Conservation (phyloP, 1,140 invertebrate species). For the Tyrophagus putrescentiae region DNA sequence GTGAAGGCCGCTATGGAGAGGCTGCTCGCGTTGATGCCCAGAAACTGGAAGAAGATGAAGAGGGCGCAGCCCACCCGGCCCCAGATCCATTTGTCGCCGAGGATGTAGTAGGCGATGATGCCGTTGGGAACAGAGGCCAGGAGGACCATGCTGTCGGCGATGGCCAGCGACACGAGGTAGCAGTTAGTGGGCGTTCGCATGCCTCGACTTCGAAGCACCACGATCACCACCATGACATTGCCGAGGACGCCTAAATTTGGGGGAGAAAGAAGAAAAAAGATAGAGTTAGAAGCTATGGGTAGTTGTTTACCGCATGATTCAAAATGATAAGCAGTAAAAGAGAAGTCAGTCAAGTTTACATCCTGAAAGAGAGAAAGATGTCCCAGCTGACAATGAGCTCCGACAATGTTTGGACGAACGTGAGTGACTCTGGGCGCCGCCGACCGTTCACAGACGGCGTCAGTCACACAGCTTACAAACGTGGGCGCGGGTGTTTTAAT, state of each 20-base stretch:
- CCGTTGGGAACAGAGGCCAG: slow-evolving; percentile 44
- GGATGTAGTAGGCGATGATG: slow-evolving; percentile 42
- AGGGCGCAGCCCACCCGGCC: slow-evolving; percentile 44
- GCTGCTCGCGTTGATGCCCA: slow-evolving; percentile 52
- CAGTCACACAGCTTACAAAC: no score
- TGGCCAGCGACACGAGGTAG: slow-evolving; percentile 44
- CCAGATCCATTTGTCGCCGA: slow-evolving; percentile 44
- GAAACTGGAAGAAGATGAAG: slow-evolving; percentile 48
- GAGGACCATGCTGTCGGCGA: slow-evolving; percentile 45
- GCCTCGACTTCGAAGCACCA: slow-evolving; percentile 35
- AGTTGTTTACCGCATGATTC: no score
- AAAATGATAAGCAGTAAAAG: no score
- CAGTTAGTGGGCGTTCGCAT: slow-evolving; percentile 49
- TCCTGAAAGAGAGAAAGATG: no score
- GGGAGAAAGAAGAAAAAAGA: neutral
- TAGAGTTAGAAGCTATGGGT: no score
- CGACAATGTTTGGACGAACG: no score
- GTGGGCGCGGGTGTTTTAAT: no score
- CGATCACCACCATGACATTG: slow-evolving; percentile 42
- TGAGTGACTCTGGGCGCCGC: no score
- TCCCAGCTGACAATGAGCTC: no score
- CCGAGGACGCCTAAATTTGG: slow-evolving; percentile 35
- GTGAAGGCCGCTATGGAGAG: slow-evolving; percentile 52
- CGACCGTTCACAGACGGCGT: no score
- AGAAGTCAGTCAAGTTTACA: no score